Percentiles rank a stretch among this genome's conserved stretches.
These are phyloP conservation scores for Callitettix versicolor DNA, from an alignment of 1,140 invertebrate genomes.

Conservation along the genomic window DNA sequence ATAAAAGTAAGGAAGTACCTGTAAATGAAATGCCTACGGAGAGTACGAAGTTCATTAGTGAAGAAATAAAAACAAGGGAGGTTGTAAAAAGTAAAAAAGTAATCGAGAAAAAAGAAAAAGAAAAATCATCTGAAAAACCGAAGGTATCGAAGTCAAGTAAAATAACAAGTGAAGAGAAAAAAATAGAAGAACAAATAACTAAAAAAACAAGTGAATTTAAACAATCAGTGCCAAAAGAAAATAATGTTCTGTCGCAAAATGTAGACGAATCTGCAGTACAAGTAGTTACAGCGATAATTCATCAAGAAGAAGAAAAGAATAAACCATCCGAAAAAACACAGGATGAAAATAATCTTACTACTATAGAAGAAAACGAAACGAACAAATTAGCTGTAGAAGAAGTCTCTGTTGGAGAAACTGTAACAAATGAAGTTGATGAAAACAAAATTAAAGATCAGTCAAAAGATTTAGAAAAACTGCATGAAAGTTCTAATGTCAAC, in stretches of 20 bases:
- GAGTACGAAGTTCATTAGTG: conserved; percentile 22
- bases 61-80: conserved; percentile 13
- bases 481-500: background rate
- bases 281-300: conserved; percentile 14
- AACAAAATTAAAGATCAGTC: background rate
- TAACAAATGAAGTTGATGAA: background rate
- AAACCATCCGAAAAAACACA: background rate
- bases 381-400: background rate
- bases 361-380: background rate
- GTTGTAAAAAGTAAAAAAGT: conserved; percentile 15
- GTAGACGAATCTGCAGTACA: conserved; percentile 25
- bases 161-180: conserved; percentile 13
- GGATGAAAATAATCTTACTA: conserved; percentile 1
- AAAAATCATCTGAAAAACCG: background rate
- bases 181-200: conserved; percentile 8
- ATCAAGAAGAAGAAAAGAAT: conserved; percentile 6
- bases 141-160: conserved; percentile 9
- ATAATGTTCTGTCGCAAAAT: conserved; percentile 15
- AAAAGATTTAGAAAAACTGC: background rate
- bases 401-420: background rate
- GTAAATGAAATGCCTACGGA: conserved; percentile 29
- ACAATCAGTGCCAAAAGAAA: background rate
- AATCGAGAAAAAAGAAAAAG: conserved; percentile 14
- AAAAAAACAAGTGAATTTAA: conserved; percentile 7
- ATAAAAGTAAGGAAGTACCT: conserved; percentile 21